Conservation (phyloP, 2,888 invertebrate genomes). For the Drosophila neonasuta region DNA sequence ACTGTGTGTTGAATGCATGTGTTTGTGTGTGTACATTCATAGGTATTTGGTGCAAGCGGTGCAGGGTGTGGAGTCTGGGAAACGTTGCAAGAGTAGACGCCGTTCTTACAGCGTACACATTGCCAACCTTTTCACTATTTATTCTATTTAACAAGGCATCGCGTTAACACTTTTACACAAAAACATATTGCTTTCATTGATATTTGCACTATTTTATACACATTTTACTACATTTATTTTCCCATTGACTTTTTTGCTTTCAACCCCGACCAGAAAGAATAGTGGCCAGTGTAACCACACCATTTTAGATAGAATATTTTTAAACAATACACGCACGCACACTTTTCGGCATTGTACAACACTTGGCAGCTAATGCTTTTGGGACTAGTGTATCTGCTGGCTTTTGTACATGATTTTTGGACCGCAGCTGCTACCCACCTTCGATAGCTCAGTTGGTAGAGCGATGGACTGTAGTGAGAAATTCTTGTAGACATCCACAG, state of each 20-base stretch:
- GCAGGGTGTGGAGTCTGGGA: conserved; percentile 47
- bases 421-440: conserved; percentile 26
- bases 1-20: background rate
- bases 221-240: conserved; percentile 54
- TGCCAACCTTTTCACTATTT: conserved; percentile 10
- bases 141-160: conserved; percentile 27
- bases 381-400: background rate
- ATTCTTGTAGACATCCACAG: conserved; percentile 66
- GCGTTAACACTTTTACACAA: conserved; percentile 21
- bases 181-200: conserved; percentile 34
- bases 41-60: conserved; percentile 59
- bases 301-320: background rate
- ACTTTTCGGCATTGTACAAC: conserved; percentile 26
- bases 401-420: conserved; percentile 12
- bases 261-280: conserved; percentile 61
- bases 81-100: conserved; percentile 41
- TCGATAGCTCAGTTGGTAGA: conserved; percentile 78
- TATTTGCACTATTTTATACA: conserved; percentile 60
- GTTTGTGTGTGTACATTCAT: conserved; percentile 40
- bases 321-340: conserved; percentile 16
- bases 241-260: conserved; percentile 47
- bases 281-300: conserved; percentile 52
- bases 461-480: conserved; percentile 69
- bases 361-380: background rate
- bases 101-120: conserved; percentile 34